These are phyloP conservation scores for Blastobasis adustella DNA, from an alignment of 2,888 invertebrate species.

Conservation along the genomic window DNA sequence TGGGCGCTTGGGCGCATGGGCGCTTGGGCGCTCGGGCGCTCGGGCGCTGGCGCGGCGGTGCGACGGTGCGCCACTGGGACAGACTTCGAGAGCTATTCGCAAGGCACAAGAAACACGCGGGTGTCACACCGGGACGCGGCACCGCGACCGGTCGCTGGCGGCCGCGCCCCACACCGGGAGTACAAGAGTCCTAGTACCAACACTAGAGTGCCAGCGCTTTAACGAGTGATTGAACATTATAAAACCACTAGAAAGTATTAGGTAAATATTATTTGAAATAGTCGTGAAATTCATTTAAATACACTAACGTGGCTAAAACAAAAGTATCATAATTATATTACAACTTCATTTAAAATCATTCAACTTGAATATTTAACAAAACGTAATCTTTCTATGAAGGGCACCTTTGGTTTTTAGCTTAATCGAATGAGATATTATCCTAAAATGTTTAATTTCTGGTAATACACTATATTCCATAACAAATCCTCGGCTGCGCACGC, in stretches of 20 bases:
- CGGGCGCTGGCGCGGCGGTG: too few species aligned
- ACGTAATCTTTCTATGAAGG: constrained; percentile 79
- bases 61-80: too few species aligned
- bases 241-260: constrained; percentile 69
- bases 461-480: constrained; percentile 64
- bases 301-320: constrained; percentile 70
- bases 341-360: constrained; percentile 71
- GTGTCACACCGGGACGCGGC: constrained; percentile 6
- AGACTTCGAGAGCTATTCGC: constrained; percentile 23
- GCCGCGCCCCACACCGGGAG: too few species aligned
- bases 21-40: too few species aligned
- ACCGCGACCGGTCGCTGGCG: not conserved
- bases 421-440: constrained; percentile 75
- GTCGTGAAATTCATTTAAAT: constrained; percentile 68
- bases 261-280: constrained; percentile 75
- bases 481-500: constrained; percentile 65
- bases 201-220: constrained; percentile 73
- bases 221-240: constrained; percentile 71
- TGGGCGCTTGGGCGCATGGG: too few species aligned
- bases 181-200: constrained; percentile 53
- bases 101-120: constrained; percentile 64
- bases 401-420: constrained; percentile 92
- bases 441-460: constrained; percentile 70
- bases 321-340: constrained; percentile 64
- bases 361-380: constrained; percentile 73